Evolutionary conservation across 2,797 vertebrate genomes (phyloP).

Genomic region (Eptatretus atami): DNA sequence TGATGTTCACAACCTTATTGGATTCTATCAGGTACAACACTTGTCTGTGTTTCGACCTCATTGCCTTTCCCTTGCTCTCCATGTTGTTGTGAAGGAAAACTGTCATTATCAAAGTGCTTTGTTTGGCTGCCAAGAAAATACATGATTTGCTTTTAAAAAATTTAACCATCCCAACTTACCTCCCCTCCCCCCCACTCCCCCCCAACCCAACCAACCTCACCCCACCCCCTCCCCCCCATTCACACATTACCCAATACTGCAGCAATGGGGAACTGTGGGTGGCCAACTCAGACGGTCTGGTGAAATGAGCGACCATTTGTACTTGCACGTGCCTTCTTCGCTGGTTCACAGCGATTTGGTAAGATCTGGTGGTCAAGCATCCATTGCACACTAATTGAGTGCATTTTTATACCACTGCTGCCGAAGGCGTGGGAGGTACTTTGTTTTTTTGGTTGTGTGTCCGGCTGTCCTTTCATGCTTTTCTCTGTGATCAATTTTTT

Average conservation of each 20-base stretch:
- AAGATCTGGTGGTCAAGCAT: conserved; percentile 10
- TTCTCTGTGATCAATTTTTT: too few relatives aligned
- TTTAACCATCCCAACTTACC: background rate
- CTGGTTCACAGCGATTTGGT: conserved; percentile 66
- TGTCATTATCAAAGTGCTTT: too few relatives aligned
- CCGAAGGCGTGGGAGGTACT: too few relatives aligned
- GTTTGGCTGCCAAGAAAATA: background rate
- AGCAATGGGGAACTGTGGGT: conserved; percentile 59
- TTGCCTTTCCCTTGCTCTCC: background rate
- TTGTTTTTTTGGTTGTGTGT: too few relatives aligned
- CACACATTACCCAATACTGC: background rate
- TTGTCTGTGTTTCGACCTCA: background rate
- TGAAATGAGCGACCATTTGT: conserved; percentile 44
- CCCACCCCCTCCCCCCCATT: background rate
- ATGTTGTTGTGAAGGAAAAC: too few relatives aligned
- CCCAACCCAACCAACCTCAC: background rate
- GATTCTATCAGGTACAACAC: conserved; percentile 41
- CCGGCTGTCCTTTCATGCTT: too few relatives aligned
- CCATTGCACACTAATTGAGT: too few relatives aligned
- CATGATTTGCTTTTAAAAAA: background rate
- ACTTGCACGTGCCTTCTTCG: conserved; percentile 43
- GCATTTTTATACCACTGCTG: too few relatives aligned
- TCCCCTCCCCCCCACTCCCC: background rate
- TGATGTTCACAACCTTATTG: conserved; percentile 59
- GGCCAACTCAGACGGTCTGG: conserved; percentile 39